A percentile compares a stretch with the other conserved stretches of the same genome.
Evolutionary conservation across 2,888 invertebrate species (phyloP).

Genomic region (Sympetrum striolatum): DNA sequence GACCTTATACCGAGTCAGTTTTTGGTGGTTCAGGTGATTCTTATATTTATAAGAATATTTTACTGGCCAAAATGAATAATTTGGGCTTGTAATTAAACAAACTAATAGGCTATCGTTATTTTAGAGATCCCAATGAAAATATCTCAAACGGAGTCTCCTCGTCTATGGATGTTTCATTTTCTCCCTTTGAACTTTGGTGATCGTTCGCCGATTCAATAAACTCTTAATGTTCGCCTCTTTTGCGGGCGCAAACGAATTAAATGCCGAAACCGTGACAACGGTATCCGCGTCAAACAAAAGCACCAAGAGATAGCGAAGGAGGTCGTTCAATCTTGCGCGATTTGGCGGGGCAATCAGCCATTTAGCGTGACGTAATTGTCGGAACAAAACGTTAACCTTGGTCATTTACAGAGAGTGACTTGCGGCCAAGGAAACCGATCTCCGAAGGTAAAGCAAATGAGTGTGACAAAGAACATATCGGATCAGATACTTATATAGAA

Average conservation of each 20-base stretch:
- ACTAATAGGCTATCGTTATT: too few relatives aligned
- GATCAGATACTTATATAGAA: too few relatives aligned
- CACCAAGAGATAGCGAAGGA: not conserved
- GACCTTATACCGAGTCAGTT: too few relatives aligned
- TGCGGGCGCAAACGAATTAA: not conserved
- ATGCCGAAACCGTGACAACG: not conserved
- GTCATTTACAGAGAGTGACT: not conserved
- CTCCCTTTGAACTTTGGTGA: not conserved
- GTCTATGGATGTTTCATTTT: too few relatives aligned
- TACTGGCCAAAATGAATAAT: too few relatives aligned
- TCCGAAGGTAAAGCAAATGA: not conserved
- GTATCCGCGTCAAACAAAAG: not conserved
- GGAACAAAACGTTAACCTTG: not conserved
- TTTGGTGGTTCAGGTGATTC: too few relatives aligned
- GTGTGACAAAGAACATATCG: too few relatives aligned
- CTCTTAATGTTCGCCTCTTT: not conserved
- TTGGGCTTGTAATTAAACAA: too few relatives aligned
- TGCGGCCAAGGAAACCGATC: not conserved
- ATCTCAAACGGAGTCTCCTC: too few relatives aligned
- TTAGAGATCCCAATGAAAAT: too few relatives aligned
- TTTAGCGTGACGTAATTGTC: not conserved
- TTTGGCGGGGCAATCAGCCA: not conserved
- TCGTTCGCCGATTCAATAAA: not conserved
- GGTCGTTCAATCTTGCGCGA: not conserved
- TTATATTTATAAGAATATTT: too few relatives aligned